A percentile compares a stretch with the other conserved stretches of the same genome.
These are phyloP conservation scores for Napeogenes sylphis DNA, from an alignment of 2,888 invertebrate species.

Conservation along the genomic window DNA sequence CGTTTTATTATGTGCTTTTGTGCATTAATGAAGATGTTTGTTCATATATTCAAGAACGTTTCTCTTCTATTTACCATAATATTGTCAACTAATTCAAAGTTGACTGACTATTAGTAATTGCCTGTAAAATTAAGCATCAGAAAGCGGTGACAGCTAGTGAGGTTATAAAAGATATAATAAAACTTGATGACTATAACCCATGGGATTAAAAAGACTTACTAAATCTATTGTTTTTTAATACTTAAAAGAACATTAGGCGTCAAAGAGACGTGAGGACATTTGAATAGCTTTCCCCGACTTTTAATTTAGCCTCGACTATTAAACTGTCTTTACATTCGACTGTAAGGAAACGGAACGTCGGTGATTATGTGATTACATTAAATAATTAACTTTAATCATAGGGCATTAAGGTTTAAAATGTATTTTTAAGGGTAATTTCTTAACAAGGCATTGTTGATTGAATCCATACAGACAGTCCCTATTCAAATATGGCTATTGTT, in stretches of 20 bases:
- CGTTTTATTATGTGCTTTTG: too few species aligned
- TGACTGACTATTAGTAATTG: too few species aligned
- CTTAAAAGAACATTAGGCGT: conserved; percentile 33
- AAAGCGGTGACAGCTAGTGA: neutral
- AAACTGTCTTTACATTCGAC: conserved; percentile 39
- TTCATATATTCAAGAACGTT: too few species aligned
- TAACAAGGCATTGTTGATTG: conserved; percentile 57
- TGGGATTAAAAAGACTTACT: conserved; percentile 27
- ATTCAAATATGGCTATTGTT: conserved; percentile 66
- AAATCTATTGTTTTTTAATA: conserved; percentile 28
- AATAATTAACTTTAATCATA: conserved; percentile 6
- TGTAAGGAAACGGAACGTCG: conserved; percentile 16
- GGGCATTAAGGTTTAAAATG: conserved; percentile 15
- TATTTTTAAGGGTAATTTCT: conserved; percentile 4
- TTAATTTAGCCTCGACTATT: conserved; percentile 46
- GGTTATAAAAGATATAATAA: conserved; percentile 13
- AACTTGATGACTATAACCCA: conserved; percentile 22
- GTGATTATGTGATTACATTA: conserved; percentile 9
- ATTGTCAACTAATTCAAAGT: too few species aligned
- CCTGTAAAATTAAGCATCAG: too few species aligned
- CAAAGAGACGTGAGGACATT: conserved; percentile 40
- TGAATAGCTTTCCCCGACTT: conserved; percentile 42
- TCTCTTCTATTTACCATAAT: too few species aligned
- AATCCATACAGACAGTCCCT: conserved; percentile 49
- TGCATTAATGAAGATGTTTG: too few species aligned